A percentile compares a stretch with the other conserved stretches of the same genome.
These are phyloP conservation scores for Automeris io DNA, from an alignment of 2,888 invertebrate genomes.

Conservation along the genomic window DNA sequence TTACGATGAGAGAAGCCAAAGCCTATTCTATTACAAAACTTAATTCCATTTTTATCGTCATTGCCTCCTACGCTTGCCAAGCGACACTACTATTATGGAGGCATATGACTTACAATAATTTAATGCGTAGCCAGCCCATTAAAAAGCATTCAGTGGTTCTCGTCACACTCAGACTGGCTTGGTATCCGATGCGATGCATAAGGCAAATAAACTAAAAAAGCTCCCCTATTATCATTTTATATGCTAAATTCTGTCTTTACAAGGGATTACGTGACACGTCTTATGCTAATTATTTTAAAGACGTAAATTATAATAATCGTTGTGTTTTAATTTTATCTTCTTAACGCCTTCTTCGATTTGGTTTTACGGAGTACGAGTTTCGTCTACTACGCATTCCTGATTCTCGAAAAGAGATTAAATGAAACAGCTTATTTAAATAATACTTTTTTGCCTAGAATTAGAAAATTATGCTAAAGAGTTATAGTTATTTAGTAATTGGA, in stretches of 20 bases:
- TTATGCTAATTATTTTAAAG: constrained; percentile 7
- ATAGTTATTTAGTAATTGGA: no score
- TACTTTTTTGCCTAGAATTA: no score
- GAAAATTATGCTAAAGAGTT: no score
- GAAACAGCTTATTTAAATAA: no score
- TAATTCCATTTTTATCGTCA: constrained; percentile 41
- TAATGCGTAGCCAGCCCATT: constrained; percentile 51
- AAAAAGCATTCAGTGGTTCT: constrained; percentile 55
- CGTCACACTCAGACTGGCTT: constrained; percentile 36
- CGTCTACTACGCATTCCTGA: neutral
- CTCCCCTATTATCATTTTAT: constrained; percentile 20
- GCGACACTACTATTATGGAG: constrained; percentile 25
- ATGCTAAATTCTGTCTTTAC: constrained; percentile 29
- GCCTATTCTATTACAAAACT: constrained; percentile 34
- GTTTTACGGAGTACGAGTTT: no score
- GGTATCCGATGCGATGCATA: constrained; percentile 34
- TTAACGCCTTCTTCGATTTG: neutral
- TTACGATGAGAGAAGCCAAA: constrained; percentile 34
- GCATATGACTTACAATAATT: constrained; percentile 42
- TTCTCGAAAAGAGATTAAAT: neutral
- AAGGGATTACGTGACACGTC: constrained; percentile 24
- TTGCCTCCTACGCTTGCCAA: constrained; percentile 31
- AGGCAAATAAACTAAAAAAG: constrained; percentile 36
- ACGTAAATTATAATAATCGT: constrained; percentile 8
- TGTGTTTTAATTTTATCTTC: neutral